Conservation (phyloP, 1,140 invertebrate genomes). For the Drosophila rufa region DNA sequence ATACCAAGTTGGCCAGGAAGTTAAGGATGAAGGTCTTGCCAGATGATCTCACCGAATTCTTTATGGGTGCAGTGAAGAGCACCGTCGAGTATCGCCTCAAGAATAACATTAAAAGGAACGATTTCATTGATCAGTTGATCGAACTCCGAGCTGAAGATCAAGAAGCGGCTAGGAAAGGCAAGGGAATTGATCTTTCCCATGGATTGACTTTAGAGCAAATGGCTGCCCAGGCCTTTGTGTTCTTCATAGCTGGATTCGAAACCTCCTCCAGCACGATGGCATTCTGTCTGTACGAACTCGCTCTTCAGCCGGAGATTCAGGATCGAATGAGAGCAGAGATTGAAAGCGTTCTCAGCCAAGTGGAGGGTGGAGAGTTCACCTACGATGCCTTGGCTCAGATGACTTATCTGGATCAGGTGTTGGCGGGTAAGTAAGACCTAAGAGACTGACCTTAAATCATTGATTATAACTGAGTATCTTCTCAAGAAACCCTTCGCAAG, state of each 20-base stretch:
- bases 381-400: slow-evolving; percentile 81
- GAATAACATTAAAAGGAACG: slow-evolving; percentile 77
- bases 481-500: not conserved
- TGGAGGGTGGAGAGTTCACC: slow-evolving; percentile 55
- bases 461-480: too few relatives aligned
- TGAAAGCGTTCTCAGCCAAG: slow-evolving; percentile 41
- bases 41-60: slow-evolving; percentile 82
- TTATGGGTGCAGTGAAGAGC: slow-evolving; percentile 74
- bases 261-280: slow-evolving; percentile 84
- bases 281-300: slow-evolving; percentile 84
- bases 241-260: slow-evolving; percentile 81
- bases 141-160: slow-evolving; percentile 65
- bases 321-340: slow-evolving; percentile 86
- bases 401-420: slow-evolving; percentile 76
- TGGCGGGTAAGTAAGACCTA: slow-evolving; percentile 69
- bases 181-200: slow-evolving; percentile 57
- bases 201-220: slow-evolving; percentile 74
- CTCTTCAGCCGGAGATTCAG: slow-evolving; percentile 85
- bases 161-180: slow-evolving; percentile 25
- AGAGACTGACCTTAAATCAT: rapidly evolving
- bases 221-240: slow-evolving; percentile 75
- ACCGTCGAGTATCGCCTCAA: slow-evolving; percentile 84
- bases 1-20: slow-evolving; percentile 50
- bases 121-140: slow-evolving; percentile 85
- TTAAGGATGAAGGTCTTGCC: slow-evolving; percentile 59